Evolutionary conservation across 2,113 vertebrate species (phyloP), one percentile per base, ranked within the genome.

Genomic region (Larimichthys polyactis): DNA sequence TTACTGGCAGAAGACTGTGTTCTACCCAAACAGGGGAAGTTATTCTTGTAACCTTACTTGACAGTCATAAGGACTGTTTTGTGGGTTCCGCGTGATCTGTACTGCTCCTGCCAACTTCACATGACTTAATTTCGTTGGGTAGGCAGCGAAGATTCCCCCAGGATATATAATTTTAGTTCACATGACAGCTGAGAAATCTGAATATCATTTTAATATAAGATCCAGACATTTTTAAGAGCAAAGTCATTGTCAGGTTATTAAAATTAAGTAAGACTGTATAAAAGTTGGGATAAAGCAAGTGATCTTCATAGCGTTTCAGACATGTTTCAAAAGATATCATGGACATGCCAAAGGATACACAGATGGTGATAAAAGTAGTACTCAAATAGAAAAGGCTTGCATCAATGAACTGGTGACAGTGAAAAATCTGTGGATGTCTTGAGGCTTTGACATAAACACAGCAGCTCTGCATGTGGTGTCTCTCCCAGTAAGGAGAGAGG

Each of bases 1-100:
- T 91, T 64, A 79, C 49, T 51, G 60, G 40, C 63, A 59, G 44
- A 68, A 19, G 64, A 59, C 54, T 46, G n/a, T 82, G 70, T 32
- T 68, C 36, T 9, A 55, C 24, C 62, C 52, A 75, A 75, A 76
- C 40, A 46, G 76, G 1, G 24, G 5, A 65, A 14, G 78, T 81
- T 89, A 86, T 91, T 91, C 91, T 63, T 9, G 73, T 76, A 71
- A 79, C 76, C 77, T 82, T 87, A 78, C 73, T 86, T 83, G 22
- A 81, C 73, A 62, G 83, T 90, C 87, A 88, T 79, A 75, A 91
- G 78, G 75, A 77, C 65, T 62, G 48, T 84, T 88, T 80, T 80
- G 71, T 84, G 85, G 70, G 68, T 67, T 88, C 80, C 2, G 14
- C 73, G 84, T 89, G 76, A 89, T 75, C 78, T 44, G 67, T 68